A percentile compares a stretch with the other conserved stretches of the same genome.
These are phyloP conservation scores for Burhinus bistriatus DNA, from an alignment of 2,113 vertebrate genomes.

Conservation along the genomic window DNA sequence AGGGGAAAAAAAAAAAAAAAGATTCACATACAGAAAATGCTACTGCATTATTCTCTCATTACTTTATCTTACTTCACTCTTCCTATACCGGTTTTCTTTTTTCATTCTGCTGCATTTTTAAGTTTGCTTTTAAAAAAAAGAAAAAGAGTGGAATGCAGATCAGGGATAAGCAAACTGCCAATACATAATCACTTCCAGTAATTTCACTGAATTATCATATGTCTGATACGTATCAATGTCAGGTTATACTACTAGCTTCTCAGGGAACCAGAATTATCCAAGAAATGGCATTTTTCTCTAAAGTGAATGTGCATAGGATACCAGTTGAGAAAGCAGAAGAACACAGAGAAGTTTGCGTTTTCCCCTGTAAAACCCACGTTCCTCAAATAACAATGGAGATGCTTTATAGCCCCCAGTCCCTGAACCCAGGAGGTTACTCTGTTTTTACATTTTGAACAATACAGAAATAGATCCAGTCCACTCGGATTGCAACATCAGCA, in stretches of 20 bases:
- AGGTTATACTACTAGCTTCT: not conserved
- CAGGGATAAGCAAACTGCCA: not conserved
- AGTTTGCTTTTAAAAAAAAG: not conserved
- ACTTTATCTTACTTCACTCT: constrained; percentile 22
- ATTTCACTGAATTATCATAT: not conserved
- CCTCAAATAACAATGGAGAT: not conserved
- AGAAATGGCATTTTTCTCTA: not conserved
- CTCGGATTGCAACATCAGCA: not conserved
- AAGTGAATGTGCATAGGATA: not conserved
- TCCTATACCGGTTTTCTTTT: not conserved
- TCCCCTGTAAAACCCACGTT: not conserved
- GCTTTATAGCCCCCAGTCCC: not conserved
- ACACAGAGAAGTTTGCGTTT: not conserved
- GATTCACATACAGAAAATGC: not conserved
- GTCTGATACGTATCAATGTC: not conserved
- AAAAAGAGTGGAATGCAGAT: not conserved
- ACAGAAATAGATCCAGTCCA: not conserved
- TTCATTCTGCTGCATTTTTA: not conserved
- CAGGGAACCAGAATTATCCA: not conserved
- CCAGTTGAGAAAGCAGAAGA: not conserved
- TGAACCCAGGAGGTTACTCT: not conserved
- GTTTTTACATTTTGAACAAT: not conserved
- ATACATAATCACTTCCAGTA: not conserved
- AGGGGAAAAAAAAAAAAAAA: not conserved
- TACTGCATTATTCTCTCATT: not conserved